A percentile compares a stretch with the other conserved stretches of the same genome.
Evolutionary conservation across 2,888 invertebrate species (phyloP).

Genomic region (Dryomyza anilis): DNA sequence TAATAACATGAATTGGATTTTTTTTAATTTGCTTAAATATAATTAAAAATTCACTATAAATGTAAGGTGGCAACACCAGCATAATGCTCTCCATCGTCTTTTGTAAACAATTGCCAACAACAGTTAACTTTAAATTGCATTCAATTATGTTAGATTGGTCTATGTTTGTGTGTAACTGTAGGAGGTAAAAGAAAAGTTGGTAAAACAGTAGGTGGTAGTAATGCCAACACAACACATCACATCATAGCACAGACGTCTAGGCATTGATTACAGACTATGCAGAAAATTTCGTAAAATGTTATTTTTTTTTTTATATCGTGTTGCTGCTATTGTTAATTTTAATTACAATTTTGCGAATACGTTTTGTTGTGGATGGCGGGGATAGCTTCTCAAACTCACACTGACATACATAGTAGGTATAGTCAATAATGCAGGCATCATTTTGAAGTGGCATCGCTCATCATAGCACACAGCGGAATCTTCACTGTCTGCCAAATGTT

Average conservation of each 20-base stretch:
- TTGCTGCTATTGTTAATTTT: slow-evolving; percentile 19
- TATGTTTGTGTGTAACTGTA: background rate
- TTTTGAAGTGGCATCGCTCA: no score
- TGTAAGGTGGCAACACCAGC: slow-evolving; percentile 6
- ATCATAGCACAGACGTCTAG: background rate
- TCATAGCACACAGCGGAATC: no score
- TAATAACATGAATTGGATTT: no score
- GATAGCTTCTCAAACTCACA: background rate
- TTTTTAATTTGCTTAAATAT: no score
- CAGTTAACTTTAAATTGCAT: slow-evolving; percentile 30
- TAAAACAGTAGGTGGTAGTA: background rate
- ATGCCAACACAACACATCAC: background rate
- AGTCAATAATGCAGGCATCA: no score
- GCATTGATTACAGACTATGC: background rate
- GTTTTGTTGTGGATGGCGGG: background rate
- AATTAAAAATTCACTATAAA: no score
- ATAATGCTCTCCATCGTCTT: background rate
- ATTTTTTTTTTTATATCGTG: background rate
- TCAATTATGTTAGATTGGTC: slow-evolving; percentile 26
- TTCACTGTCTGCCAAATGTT: no score
- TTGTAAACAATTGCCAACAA: slow-evolving; percentile 28
- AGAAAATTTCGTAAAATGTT: background rate
- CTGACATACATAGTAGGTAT: no score
- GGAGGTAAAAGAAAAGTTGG: background rate
- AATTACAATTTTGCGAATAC: slow-evolving; percentile 17